Base-by-base conservation (phyloP, 2,113 vertebrate species). In the Apodemus speciosus region DNA sequence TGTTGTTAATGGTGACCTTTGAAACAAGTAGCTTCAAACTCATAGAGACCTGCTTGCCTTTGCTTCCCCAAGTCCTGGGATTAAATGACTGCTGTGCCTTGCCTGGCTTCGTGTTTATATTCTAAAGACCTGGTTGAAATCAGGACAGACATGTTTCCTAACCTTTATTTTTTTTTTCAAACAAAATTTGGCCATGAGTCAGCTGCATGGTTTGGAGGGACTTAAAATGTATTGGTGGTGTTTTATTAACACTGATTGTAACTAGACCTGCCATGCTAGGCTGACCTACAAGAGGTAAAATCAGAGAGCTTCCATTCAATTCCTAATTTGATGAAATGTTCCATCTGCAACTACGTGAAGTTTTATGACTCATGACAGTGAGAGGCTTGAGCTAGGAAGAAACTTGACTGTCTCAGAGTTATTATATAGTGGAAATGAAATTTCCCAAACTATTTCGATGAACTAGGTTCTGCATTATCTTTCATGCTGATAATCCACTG, bases 351-450 rank as follows among this genome's bases (percentile, higher is more conserved):
- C 73, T 91, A 38, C 38, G 46, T 11, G 51, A 18, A 46, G 60
- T 60, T 62, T 91, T 46, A 91, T 92, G 95, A 97, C 92, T 94
- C 79, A 94, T 88, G 94, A 89, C 72, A 88, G 64, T 9, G 88
- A 89, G 91, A 93, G 60, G 86, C 96, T 95, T 80, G 89, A 91
- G 69, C 87, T 84, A 38, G 76, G 84, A 89, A 90, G 86, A 94
- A 91, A 94, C 75, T 58, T 89, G 89, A 84, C 95, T 93, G 94
- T 95, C 69, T 79, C 75, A 64, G 95, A 93, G 95, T 95, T 91
- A 96, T 96, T 89, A 94, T 83, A 87, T 27, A 56, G 94, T 88
- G 91, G 94, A 92, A 97, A 96, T 95, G 96, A 92, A 95, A 96
- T 96, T 96, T 96, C 83, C 95, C 83, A 96, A 93, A 89, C 89